Conservation (phyloP, 2,113 vertebrate genomes). For the Boulengerochromis microlepis region DNA sequence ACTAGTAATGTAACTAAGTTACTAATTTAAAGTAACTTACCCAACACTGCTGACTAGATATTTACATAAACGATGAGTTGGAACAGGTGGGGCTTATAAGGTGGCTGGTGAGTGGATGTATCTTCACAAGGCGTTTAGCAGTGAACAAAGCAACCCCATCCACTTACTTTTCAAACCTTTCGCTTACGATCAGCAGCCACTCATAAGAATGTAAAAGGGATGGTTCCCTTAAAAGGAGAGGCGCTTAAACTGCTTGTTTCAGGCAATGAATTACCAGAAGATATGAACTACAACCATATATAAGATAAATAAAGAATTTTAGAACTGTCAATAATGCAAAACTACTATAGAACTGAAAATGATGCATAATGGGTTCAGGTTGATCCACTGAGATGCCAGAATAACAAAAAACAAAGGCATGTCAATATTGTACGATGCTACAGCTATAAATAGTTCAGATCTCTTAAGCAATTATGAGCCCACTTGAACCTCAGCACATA, state of each 20-base stretch:
- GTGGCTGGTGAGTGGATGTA: neutral
- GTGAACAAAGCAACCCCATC: neutral
- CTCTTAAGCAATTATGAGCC: conserved; percentile 71
- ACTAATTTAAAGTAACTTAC: too few species aligned
- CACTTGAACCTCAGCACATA: conserved; percentile 59
- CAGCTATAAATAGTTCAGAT: conserved; percentile 67
- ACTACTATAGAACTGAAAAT: neutral
- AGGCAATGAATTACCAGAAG: neutral
- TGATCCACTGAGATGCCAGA: neutral
- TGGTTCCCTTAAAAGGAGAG: neutral
- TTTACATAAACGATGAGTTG: neutral
- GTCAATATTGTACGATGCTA: conserved; percentile 57
- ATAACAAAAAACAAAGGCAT: conserved; percentile 50
- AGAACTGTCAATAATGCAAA: neutral
- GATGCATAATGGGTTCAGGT: neutral
- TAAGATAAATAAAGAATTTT: neutral
- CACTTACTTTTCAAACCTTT: neutral
- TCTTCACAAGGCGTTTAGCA: neutral
- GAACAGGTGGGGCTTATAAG: neutral
- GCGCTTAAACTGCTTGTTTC: neutral
- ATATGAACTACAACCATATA: neutral
- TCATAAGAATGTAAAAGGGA: neutral
- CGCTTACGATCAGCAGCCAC: neutral
- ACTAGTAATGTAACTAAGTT: too few species aligned
- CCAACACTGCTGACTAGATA: neutral